Conservation (phyloP, 2,888 invertebrate species). For the Dusona sp. region DNA sequence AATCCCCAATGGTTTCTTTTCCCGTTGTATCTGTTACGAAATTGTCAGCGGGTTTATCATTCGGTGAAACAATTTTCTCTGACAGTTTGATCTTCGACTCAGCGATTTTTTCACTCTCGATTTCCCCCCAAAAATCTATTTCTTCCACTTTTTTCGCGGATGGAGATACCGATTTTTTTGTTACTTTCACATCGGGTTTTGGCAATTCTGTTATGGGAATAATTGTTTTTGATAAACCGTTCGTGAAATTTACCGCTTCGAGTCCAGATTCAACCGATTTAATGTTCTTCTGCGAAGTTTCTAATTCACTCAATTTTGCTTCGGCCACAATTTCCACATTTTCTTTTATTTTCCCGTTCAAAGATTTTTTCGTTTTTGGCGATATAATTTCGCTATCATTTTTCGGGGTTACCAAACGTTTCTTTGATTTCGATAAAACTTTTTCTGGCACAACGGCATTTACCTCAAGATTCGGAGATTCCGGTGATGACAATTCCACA, state of each 20-base stretch:
- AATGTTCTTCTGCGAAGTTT: slow-evolving; percentile 82
- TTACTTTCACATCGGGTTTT: slow-evolving; percentile 24
- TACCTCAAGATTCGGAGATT: slow-evolving; percentile 56
- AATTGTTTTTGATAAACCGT: slow-evolving; percentile 81
- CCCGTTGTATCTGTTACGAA: slow-evolving; percentile 2
- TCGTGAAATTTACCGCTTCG: slow-evolving; percentile 25
- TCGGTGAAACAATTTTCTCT: slow-evolving; percentile 42
- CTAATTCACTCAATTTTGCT: slow-evolving; percentile 54
- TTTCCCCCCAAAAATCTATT: slow-evolving; percentile 83
- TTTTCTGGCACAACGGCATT: slow-evolving; percentile 43
- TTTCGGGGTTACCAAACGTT: slow-evolving; percentile 1
- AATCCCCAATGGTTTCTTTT: slow-evolving; percentile 21
- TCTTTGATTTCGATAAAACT: slow-evolving; percentile 4
- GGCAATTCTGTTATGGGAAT: slow-evolving; percentile 76
- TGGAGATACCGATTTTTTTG: slow-evolving; percentile 49
- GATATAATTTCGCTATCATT: slow-evolving; percentile 24
- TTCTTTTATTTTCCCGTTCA: neutral
- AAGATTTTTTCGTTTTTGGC: slow-evolving; percentile 6
- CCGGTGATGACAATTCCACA: slow-evolving; percentile 35
- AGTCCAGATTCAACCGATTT: slow-evolving; percentile 72
- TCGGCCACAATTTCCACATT: neutral
- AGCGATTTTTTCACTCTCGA: slow-evolving; percentile 74
- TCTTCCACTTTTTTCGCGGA: slow-evolving; percentile 68
- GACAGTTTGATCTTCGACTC: slow-evolving; percentile 61
- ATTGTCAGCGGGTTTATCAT: slow-evolving; percentile 1